A percentile compares a stretch with the other conserved stretches of the same genome.
These are phyloP conservation scores for Mycalesis mineus DNA, from an alignment of 2,888 invertebrate species.

Conservation along the genomic window DNA sequence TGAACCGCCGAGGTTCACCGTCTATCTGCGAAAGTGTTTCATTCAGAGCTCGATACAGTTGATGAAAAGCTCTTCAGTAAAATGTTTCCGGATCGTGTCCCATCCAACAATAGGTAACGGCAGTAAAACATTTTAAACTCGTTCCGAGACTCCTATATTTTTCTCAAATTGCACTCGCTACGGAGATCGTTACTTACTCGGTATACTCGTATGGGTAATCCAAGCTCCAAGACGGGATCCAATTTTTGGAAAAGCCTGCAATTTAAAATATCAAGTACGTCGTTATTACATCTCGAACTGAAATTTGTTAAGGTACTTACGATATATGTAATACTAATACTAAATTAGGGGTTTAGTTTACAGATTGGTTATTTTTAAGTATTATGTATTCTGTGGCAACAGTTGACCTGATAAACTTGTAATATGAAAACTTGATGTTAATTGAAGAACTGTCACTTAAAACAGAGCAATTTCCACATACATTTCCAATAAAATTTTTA, in stretches of 20 bases:
- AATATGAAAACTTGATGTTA: no score
- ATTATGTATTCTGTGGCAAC: no score
- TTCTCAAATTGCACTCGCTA: constrained; percentile 12
- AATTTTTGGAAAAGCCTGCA: constrained; percentile 1
- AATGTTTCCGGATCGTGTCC: constrained; percentile 8
- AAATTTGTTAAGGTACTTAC: no score
- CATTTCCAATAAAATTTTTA: no score
- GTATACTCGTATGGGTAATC: constrained; percentile 6
- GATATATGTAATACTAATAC: no score
- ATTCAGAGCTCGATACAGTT: constrained; percentile 1
- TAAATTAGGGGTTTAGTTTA: no score
- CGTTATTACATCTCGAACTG: neutral
- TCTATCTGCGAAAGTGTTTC: neutral
- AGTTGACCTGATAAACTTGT: no score
- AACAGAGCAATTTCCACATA: no score
- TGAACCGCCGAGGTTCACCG: neutral
- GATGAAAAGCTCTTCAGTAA: constrained; percentile 7
- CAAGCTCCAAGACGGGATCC: neutral
- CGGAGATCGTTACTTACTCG: constrained; percentile 9
- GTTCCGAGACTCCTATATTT: constrained; percentile 7
- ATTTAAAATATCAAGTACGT: neutral
- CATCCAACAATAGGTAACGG: constrained; percentile 11
- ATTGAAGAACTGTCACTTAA: no score
- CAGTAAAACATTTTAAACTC: constrained; percentile 11
- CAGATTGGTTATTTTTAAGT: no score